phyloP scores from a whole-genome alignment of 2,888 invertebrate genomes.

The Taenaris catops region DNA sequence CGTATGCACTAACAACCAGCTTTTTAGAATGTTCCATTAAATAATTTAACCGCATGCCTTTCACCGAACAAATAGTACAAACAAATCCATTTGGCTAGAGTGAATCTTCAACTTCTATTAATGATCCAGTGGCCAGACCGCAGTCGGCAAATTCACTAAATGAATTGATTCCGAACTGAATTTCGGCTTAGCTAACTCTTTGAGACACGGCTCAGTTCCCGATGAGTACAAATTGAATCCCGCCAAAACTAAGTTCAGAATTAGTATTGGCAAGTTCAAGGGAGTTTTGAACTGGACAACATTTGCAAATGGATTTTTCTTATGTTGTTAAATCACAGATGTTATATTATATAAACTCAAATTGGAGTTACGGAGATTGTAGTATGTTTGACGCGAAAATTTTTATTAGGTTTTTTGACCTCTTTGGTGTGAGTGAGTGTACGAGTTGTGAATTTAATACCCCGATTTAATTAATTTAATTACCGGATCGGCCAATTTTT shows the following conservation, averaged over 20 bases:
- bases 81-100: conserved; percentile 3
- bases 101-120: conserved; percentile 43
- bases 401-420: too few species aligned
- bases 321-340: too few species aligned
- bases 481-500: too few species aligned
- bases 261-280: conserved; percentile 5
- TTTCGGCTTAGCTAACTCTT: conserved; percentile 27
- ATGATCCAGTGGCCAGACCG: conserved; percentile 41
- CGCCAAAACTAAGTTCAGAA: conserved; percentile 8
- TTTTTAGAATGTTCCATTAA: conserved; percentile 4
- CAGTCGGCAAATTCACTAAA: conserved; percentile 43
- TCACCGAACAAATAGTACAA: background rate
- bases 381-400: too few species aligned
- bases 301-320: background rate
- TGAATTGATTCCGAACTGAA: conserved; percentile 41
- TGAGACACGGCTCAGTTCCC: conserved; percentile 23
- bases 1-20: background rate
- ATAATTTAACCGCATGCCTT: conserved; percentile 4
- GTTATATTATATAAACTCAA: too few species aligned
- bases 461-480: too few species aligned
- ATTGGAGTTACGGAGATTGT: too few species aligned
- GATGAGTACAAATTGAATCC: conserved; percentile 25
- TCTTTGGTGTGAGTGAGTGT: too few species aligned
- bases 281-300: background rate
- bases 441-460: too few species aligned